A percentile compares a stretch with the other conserved stretches of the same genome.
phyloP scores from a whole-genome alignment of 2,797 vertebrate genomes.

The Psittacula derbiana region DNA sequence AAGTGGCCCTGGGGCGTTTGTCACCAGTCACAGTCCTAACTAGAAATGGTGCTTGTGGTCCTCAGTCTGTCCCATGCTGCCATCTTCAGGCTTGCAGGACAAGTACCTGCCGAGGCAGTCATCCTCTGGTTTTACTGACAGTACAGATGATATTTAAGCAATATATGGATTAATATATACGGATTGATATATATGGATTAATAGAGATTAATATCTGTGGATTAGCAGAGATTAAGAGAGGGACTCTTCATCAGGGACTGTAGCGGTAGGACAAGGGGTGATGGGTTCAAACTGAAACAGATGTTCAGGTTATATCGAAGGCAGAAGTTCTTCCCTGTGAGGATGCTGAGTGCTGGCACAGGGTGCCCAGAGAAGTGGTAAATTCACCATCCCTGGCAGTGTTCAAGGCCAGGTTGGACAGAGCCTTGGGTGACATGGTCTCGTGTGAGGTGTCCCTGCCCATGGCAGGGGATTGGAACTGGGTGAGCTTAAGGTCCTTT shows the following conservation, averaged over 20 bases:
- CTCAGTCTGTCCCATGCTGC: not conserved
- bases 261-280: no score
- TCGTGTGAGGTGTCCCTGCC: not conserved
- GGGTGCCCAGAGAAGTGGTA: no score
- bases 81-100: not conserved
- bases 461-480: not conserved
- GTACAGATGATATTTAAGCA: not conserved
- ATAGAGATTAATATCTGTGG: no score
- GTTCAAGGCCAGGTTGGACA: not conserved
- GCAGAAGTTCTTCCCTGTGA: no score
- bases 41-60: not conserved
- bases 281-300: no score
- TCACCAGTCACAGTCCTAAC: not conserved
- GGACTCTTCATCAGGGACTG: no score
- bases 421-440: not conserved
- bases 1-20: not conserved
- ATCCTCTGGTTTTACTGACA: not conserved
- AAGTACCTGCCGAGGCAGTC: not conserved
- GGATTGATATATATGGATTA: no score
- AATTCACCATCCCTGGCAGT: not conserved
- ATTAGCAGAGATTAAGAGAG: no score
- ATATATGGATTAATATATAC: not conserved
- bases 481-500: not conserved
- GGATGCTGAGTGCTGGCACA: no score
- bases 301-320: no score